Conservation (phyloP, 2,797 vertebrate species). For the Coreius guichenoti region DNA sequence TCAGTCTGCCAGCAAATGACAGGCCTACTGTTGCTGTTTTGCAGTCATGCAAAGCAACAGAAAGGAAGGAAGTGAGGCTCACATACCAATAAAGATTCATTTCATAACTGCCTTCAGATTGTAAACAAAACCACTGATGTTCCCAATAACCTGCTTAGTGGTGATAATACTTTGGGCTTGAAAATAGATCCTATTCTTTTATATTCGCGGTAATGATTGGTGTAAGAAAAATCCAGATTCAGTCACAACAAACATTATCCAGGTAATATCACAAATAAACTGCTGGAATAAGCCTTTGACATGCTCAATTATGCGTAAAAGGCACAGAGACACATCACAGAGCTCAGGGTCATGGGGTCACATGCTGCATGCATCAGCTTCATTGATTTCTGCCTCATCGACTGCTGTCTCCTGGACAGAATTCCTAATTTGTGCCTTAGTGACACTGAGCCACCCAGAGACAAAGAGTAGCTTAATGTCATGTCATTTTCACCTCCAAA, state of each 20-base stretch:
- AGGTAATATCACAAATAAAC: conserved; percentile 3
- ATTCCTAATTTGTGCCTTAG: conserved; percentile 42
- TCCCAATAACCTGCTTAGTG: neutral
- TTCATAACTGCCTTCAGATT: conserved; percentile 7
- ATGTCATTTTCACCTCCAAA: neutral
- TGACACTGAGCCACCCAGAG: conserved; percentile 6
- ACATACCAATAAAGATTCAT: conserved; percentile 40
- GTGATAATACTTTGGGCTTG: conserved; percentile 13
- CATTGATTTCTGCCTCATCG: conserved; percentile 52
- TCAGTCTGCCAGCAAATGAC: conserved; percentile 32
- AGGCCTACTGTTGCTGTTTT: conserved; percentile 37
- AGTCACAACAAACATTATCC: neutral
- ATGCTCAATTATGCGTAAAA: conserved; percentile 42
- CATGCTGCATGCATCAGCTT: conserved; percentile 46
- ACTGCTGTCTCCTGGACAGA: conserved; percentile 34
- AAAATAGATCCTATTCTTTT: neutral
- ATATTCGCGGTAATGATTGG: neutral
- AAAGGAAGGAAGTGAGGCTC: conserved; percentile 55
- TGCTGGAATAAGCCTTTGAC: conserved; percentile 30
- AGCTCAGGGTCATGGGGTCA: conserved; percentile 52
- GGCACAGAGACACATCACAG: conserved; percentile 32
- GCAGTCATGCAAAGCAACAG: conserved; percentile 38
- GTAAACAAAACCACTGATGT: conserved; percentile 19
- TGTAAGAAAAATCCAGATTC: conserved; percentile 3
- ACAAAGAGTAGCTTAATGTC: neutral